phyloP scores from a whole-genome alignment of 2,888 invertebrate genomes.

The Helleia helle region DNA sequence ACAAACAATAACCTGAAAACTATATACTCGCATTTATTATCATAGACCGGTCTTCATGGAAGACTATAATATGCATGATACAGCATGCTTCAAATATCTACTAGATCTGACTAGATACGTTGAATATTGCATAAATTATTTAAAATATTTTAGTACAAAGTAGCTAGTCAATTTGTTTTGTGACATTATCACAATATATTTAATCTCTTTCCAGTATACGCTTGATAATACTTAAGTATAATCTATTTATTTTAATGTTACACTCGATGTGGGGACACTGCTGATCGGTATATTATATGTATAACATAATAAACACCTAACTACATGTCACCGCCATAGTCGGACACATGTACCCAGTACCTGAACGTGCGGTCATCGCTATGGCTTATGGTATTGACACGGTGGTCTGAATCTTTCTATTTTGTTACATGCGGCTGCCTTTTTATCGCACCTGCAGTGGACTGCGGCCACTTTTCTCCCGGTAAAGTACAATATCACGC shows the following conservation, averaged over 20 bases:
- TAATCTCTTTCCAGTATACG: constrained; percentile 6
- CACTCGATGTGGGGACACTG: neutral
- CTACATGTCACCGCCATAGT: neutral
- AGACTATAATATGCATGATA: constrained; percentile 42
- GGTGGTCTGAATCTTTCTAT: constrained; percentile 59
- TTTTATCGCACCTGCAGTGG: constrained; percentile 77
- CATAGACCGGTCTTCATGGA: constrained; percentile 32
- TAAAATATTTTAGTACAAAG: constrained; percentile 45
- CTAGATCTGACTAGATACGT: constrained; percentile 38
- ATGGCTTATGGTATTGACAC: constrained; percentile 2
- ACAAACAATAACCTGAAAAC: constrained; percentile 38
- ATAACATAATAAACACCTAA: constrained; percentile 1
- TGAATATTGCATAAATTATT: constrained; percentile 16
- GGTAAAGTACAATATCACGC: constrained; percentile 82
- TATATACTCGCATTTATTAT: constrained; percentile 31
- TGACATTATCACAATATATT: constrained; percentile 18
- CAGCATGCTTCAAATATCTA: constrained; percentile 50
- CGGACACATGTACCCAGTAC: neutral
- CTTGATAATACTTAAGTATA: constrained; percentile 7
- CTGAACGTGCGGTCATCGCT: neutral
- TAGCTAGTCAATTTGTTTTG: constrained; percentile 52
- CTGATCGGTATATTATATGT: neutral
- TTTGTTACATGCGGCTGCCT: constrained; percentile 76
- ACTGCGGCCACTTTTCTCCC: constrained; percentile 77
- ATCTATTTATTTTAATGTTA: neutral